Evolutionary conservation across 2,888 invertebrate species (phyloP), one percentile per base, ranked within the genome.

Genomic region (Ichneumoninae sp.): DNA sequence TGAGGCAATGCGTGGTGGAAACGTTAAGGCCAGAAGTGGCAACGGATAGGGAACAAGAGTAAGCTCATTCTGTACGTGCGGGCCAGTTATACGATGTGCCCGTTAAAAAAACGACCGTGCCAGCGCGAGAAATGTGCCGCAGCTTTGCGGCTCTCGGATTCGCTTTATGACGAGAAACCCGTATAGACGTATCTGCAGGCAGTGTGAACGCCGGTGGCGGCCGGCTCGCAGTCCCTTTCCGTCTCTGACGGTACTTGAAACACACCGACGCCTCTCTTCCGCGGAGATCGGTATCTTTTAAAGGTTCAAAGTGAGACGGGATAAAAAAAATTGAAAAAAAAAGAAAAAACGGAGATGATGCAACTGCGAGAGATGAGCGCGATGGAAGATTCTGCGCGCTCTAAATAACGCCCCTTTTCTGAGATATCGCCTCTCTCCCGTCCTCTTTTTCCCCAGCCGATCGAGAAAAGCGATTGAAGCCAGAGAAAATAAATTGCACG

Each of bases 221-320:
- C n/a, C 33, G 19, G 50, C 65, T 33, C 47, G 79, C 47, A n/a
- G 57, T 73, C 78, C 69, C 52, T 44, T 52, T 10, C 54, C 77
- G 57, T 60, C 60, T 47, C 40, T 71, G 60, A 47, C 52, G 63
- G 26, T 52, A 73, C 76, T 84, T 83, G 80, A 84, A 81, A 84
- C 77, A 84, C 63, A 84, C 77, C 77, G 80, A 84, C 83, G 81
- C 66, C 75, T 81, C 74, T 81, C 74, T 70, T 78, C 40, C 70
- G 69, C 66, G 63, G 79, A 76, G 85, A 82, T 82, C 75, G 66
- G 52, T 82, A 76, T 85, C 78, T 82, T 79, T 71, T 63, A 70
- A 60, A 70, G 65, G 66, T 70, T 75, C 78, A 52, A 54, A 60
- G 57, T 66, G 60, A 77, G 70, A 74, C 63, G 57, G 26, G 36